Evolutionary conservation across 1,140 invertebrate genomes (phyloP), one percentile per base, ranked within the genome.

Genomic region (Camponotus floridanus): DNA sequence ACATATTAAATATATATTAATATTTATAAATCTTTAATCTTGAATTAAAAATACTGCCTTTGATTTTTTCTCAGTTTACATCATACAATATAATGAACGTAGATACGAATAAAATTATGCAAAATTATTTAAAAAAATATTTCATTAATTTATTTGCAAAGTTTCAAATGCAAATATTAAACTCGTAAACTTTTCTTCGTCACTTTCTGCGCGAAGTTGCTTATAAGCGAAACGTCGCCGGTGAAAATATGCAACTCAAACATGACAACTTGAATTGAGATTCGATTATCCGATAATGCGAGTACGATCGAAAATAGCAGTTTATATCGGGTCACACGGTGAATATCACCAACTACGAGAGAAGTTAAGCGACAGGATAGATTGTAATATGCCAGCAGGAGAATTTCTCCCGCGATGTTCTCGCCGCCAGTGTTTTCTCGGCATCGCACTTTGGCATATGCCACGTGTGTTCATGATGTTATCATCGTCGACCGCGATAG

Each of bases 401-500:
- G 45, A 31, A 42, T 78, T 57, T 78, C 59, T 65, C 42, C 26
- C 21, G 39, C 65, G 45, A 36, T 42, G 7, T 51, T 68, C 36
- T 31, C 31, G 11, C 1, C n/a, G 13, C 3, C 31, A 13, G 45
- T 26, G 26, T 81, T 70, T 57, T 59, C 9, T 51, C 15, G 65
- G 39, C n/a, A 31, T n/a, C 33, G 45, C 18, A 65, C 39, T 48
- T 48, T 4, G 13, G 2, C 18, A 13, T 39, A 18, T 13, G 8
- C 33, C 8, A 57, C 59, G 59, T 26, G 59, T 26, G 36, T 42
- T 13, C 26, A 39, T n/a, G 4, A 39, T 61, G 39, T 71, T 71
- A 81, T 81, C 67, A 59, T 51, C 39, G 13, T 18, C 13, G 33
- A 7, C 13, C 79, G 79, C 59, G 79, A 81, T 55, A 65, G 51